These are phyloP conservation scores for Sebastes glaucus DNA, from an alignment of 2,797 vertebrate genomes.

Conservation along the genomic window DNA sequence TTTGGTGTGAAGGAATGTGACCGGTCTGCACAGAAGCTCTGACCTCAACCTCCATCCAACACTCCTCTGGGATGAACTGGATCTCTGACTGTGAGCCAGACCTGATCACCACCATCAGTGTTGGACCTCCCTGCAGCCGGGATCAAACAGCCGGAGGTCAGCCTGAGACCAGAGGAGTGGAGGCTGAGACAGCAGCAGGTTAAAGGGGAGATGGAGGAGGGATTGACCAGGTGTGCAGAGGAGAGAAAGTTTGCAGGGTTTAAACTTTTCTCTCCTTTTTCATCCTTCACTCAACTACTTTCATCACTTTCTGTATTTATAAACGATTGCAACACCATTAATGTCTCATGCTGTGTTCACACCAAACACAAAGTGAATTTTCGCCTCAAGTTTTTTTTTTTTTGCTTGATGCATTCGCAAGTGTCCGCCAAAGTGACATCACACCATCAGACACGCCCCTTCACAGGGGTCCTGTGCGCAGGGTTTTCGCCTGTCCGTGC, in stretches of 20 bases:
- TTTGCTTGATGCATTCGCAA: too few relatives aligned
- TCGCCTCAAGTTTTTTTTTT: too few relatives aligned
- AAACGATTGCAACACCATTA: background rate
- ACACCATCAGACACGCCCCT: too few relatives aligned
- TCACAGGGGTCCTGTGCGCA: too few relatives aligned
- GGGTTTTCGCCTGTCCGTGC: too few relatives aligned
- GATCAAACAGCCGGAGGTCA: background rate
- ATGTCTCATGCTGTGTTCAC: background rate
- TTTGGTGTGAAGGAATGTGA: background rate
- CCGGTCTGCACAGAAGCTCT: background rate
- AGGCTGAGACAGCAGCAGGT: background rate
- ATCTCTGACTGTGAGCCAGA: too few relatives aligned
- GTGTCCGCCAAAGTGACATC: too few relatives aligned
- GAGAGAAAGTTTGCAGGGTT: background rate
- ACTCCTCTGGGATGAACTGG: background rate
- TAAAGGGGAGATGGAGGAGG: background rate
- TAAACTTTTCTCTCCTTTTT: background rate
- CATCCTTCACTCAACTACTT: background rate
- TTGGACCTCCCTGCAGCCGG: background rate
- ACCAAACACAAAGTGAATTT: too few relatives aligned
- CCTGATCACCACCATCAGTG: too few relatives aligned
- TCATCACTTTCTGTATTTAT: background rate
- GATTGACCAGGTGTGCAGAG: background rate
- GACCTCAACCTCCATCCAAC: background rate
- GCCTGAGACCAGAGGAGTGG: background rate